Evolutionary conservation across 2,888 invertebrate genomes (phyloP).

Genomic region (Liopterus haemorrhoidalis): DNA sequence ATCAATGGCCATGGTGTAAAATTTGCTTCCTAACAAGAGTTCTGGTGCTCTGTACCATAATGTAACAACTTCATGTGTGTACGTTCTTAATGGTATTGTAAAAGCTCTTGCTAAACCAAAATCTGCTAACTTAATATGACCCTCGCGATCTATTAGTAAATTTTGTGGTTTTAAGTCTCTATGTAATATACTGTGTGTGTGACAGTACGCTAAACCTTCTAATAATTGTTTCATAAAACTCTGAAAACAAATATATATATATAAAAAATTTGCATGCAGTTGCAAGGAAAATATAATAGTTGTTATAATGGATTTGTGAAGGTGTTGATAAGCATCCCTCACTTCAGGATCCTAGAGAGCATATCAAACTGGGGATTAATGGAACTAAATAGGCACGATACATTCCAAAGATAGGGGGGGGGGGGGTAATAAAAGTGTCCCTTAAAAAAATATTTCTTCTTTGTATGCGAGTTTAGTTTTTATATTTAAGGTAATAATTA

Average conservation of each 20-base stretch:
- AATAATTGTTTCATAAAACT: conserved; percentile 83
- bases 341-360: no score
- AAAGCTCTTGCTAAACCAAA: conserved; percentile 93
- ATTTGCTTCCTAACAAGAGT: conserved; percentile 82
- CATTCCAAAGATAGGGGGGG: no score
- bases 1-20: conserved; percentile 89
- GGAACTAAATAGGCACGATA: no score
- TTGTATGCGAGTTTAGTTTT: no score
- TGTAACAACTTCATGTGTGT: conserved; percentile 94
- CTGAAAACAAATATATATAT: conserved; percentile 41
- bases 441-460: no score
- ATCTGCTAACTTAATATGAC: conserved; percentile 91
- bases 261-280: neutral
- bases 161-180: conserved; percentile 96
- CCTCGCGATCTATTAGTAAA: conserved; percentile 77
- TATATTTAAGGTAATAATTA: no score
- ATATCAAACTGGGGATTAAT: no score
- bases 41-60: conserved; percentile 98
- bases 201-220: conserved; percentile 85
- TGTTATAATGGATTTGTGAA: no score
- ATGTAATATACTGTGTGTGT: conserved; percentile 82
- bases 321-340: no score
- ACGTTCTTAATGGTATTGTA: conserved; percentile 84
- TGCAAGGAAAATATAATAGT: no score
- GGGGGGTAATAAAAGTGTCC: no score